Evolutionary conservation across 2,797 vertebrate genomes (phyloP).

Genomic region (Parotocinclus haroldoi): DNA sequence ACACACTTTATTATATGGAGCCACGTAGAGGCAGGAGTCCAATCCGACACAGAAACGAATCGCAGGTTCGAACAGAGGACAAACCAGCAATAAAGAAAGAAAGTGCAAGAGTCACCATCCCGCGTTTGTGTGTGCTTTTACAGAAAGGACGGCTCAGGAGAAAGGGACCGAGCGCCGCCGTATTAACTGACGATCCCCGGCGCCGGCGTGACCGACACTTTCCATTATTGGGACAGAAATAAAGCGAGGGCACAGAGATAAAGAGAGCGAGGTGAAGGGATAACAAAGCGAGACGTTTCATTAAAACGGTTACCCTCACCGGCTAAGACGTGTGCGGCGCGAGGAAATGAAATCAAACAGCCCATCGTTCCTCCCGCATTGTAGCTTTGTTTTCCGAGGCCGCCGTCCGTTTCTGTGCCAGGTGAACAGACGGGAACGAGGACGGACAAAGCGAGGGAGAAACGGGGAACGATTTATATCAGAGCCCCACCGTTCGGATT

Average conservation of each 20-base stretch:
- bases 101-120: slow-evolving; percentile 19
- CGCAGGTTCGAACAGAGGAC: slow-evolving; percentile 25
- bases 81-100: slow-evolving; percentile 31
- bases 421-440: slow-evolving; percentile 49
- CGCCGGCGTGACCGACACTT: neutral
- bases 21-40: too few relatives aligned
- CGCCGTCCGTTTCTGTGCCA: slow-evolving; percentile 48
- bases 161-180: too few relatives aligned
- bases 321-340: slow-evolving; percentile 54
- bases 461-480: slow-evolving; percentile 66
- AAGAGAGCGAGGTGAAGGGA: slow-evolving; percentile 43
- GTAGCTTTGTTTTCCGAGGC: slow-evolving; percentile 60
- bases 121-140: slow-evolving; percentile 8
- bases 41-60: neutral
- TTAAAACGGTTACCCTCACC: slow-evolving; percentile 54
- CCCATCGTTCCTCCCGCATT: slow-evolving; percentile 60
- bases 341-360: slow-evolving; percentile 64
- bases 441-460: slow-evolving; percentile 34
- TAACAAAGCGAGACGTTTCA: slow-evolving; percentile 56
- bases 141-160: slow-evolving; percentile 14
- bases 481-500: slow-evolving; percentile 51
- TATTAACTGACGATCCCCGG: slow-evolving; percentile 13
- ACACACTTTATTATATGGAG: slow-evolving; percentile 2
- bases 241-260: slow-evolving; percentile 4
- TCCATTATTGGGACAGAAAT: slow-evolving; percentile 25